Evolutionary conservation across 2,113 vertebrate species (phyloP).

Genomic region (Cygnus atratus): DNA sequence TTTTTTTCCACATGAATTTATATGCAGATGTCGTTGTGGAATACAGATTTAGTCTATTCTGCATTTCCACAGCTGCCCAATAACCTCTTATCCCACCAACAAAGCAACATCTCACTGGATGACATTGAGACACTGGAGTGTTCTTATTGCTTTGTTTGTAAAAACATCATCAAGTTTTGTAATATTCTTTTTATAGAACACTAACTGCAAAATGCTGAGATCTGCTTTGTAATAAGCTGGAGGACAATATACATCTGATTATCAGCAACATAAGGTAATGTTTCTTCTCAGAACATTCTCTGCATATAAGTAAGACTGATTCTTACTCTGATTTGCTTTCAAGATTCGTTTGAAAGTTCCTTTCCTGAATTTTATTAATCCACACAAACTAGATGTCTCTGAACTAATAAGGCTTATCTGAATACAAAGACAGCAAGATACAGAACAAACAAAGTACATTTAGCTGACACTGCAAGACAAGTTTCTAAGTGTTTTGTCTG

Average conservation of each 20-base stretch:
- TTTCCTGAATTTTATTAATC: slow-evolving; percentile 46
- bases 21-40: background rate
- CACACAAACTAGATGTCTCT: slow-evolving; percentile 13
- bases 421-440: slow-evolving; percentile 41
- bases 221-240: background rate
- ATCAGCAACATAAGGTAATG: slow-evolving; percentile 28
- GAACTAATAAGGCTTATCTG: slow-evolving; percentile 50
- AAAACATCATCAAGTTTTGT: slow-evolving; percentile 23
- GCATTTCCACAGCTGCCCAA: background rate
- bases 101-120: background rate
- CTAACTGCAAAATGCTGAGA: background rate
- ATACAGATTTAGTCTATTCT: background rate
- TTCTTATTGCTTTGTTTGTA: slow-evolving; percentile 13
- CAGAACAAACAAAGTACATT: slow-evolving; percentile 14
- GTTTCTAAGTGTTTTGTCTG: background rate
- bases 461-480: slow-evolving; percentile 29
- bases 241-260: slow-evolving; percentile 26
- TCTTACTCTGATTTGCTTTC: slow-evolving; percentile 7
- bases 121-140: background rate
- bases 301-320: background rate
- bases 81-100: background rate
- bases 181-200: slow-evolving; percentile 32
- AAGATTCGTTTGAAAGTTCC: slow-evolving; percentile 19
- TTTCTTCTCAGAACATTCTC: slow-evolving; percentile 8
- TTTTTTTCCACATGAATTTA: background rate